Percentiles rank a stretch among this genome's conserved stretches.
Evolutionary conservation across 2,888 invertebrate species (phyloP).

Genomic region (Polymixis flavicincta): DNA sequence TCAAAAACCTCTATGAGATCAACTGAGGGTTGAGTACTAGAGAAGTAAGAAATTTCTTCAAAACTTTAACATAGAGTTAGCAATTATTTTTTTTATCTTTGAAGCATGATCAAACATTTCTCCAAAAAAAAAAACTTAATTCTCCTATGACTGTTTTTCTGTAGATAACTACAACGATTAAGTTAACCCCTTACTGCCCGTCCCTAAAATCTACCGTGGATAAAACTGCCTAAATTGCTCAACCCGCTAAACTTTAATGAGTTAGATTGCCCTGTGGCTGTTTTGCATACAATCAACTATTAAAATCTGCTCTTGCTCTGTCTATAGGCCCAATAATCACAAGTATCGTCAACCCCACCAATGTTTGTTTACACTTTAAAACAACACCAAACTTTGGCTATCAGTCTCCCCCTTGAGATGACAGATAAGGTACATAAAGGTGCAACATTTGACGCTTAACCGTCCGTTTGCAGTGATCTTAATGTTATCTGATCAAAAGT

Average conservation of each 20-base stretch:
- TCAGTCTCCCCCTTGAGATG: constrained; percentile 63
- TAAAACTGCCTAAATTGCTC: constrained; percentile 3
- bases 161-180: not conserved
- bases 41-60: too few species aligned
- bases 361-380: constrained; percentile 58
- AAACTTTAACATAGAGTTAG: too few species aligned
- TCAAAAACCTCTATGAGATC: too few species aligned
- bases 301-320: constrained; percentile 22
- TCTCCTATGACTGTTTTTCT: not conserved
- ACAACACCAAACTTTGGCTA: constrained; percentile 52
- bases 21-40: too few species aligned
- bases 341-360: constrained; percentile 44
- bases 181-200: not conserved
- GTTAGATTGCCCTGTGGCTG: constrained; percentile 18
- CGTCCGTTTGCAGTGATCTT: constrained; percentile 75
- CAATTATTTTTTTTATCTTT: too few species aligned
- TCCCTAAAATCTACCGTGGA: not conserved
- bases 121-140: too few species aligned
- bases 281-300: constrained; percentile 27
- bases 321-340: constrained; percentile 2
- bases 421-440: constrained; percentile 69
- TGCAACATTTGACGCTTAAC: constrained; percentile 78
- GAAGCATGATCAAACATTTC: too few species aligned
- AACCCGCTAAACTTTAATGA: not conserved
- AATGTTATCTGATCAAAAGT: constrained; percentile 85